Percentiles rank a stretch among this genome's conserved stretches.
Conservation (phyloP, 1,140 invertebrate species). For the Drosophila prosaltans region DNA sequence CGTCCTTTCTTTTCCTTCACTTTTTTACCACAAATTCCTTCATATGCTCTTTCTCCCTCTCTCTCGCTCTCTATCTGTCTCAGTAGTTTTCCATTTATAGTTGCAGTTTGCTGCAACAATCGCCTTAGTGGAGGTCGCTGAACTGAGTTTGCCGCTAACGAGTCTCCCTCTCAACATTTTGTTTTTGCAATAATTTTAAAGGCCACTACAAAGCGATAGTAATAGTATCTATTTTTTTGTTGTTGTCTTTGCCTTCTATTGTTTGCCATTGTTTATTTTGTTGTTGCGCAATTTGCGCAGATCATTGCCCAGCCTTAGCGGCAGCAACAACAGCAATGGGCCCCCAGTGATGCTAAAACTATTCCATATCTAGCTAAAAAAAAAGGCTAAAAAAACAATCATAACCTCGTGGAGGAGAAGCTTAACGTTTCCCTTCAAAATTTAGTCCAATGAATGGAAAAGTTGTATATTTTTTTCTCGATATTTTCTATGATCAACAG, state of each 20-base stretch:
- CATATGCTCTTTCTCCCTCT: conserved; percentile 9
- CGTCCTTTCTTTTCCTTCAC: not conserved
- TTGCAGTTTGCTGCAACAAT: conserved; percentile 57
- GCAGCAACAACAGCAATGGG: conserved; percentile 10
- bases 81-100: conserved; percentile 56
- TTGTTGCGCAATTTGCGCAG: conserved; percentile 70
- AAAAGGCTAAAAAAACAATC: not conserved
- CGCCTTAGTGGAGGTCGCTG: conserved; percentile 63
- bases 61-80: conserved; percentile 31
- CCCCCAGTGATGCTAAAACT: not conserved
- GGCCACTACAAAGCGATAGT: conserved; percentile 61
- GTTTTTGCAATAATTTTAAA: conserved; percentile 59
- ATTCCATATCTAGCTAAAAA: not conserved
- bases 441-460: too few relatives aligned
- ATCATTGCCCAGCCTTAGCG: conserved; percentile 57
- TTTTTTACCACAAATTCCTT: not conserved
- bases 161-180: conserved; percentile 14
- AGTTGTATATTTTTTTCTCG: too few relatives aligned
- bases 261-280: conserved; percentile 33
- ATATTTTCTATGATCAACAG: too few relatives aligned
- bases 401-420: too few relatives aligned
- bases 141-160: conserved; percentile 40
- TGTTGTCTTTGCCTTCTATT: not conserved
- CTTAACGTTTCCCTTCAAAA: too few relatives aligned
- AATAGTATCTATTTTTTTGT: conserved; percentile 43